Percentiles rank a stretch among this genome's conserved stretches.
Evolutionary conservation across 1,140 invertebrate species (phyloP).

Genomic region (Drosophila quadrilineata): DNA sequence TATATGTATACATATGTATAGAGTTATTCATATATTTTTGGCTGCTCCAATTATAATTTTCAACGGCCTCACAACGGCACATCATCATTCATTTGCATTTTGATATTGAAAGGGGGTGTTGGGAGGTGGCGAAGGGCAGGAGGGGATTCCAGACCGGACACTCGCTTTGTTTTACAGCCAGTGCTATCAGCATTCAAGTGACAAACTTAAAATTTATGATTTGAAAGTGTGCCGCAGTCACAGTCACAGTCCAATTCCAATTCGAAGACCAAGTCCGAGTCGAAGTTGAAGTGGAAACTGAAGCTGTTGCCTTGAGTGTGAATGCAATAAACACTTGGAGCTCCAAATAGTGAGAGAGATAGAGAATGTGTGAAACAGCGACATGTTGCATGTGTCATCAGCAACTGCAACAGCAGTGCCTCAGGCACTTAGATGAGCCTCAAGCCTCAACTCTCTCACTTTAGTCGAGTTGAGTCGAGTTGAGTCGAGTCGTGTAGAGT

Average conservation of each 20-base stretch:
- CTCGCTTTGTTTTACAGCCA: conserved; percentile 30
- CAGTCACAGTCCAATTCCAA: conserved; percentile 10
- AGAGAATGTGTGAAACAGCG: background rate
- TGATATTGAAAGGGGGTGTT: conserved; percentile 13
- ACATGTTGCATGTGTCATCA: conserved; percentile 69
- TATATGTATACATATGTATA: too few relatives aligned
- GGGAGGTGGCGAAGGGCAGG: background rate
- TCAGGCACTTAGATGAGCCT: conserved; percentile 62
- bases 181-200: conserved; percentile 67
- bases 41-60: conserved; percentile 74
- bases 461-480: conserved; percentile 1
- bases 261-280: background rate
- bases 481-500: background rate
- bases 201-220: conserved; percentile 77
- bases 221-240: conserved; percentile 64
- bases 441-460: conserved; percentile 3
- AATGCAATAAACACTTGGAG: conserved; percentile 72
- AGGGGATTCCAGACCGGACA: conserved; percentile 5
- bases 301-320: conserved; percentile 54
- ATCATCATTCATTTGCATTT: conserved; percentile 77
- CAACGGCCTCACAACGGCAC: conserved; percentile 48
- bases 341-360: background rate
- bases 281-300: conserved; percentile 1
- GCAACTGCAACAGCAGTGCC: conserved; percentile 46
- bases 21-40: conserved; percentile 31